phyloP scores from a whole-genome alignment of 2,113 vertebrate genomes.

The Callorhinus ursinus region DNA sequence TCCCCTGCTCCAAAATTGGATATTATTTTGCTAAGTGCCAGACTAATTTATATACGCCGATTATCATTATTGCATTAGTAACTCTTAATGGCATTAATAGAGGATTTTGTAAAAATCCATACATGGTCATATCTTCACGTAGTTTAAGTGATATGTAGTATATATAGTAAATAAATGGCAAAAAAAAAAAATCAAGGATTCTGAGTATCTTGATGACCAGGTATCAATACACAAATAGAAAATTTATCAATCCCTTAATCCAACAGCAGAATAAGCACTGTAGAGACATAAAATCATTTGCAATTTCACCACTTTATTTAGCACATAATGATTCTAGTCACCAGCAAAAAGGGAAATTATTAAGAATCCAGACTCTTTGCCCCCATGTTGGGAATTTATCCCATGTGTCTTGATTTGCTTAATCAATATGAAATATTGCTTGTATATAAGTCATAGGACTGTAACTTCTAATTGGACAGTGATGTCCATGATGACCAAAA shows the following conservation, averaged over 20 bases:
- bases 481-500: neutral
- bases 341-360: neutral
- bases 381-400: neutral
- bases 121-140: neutral
- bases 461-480: constrained; percentile 59
- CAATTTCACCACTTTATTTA: neutral
- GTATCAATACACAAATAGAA: neutral
- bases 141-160: neutral
- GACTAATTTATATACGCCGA: neutral
- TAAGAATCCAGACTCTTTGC: constrained; percentile 23
- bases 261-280: neutral
- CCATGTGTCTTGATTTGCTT: constrained; percentile 7
- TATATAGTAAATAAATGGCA: neutral
- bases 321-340: neutral
- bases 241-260: neutral
- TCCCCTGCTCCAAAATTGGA: neutral
- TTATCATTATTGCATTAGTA: neutral
- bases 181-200: neutral
- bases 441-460: constrained; percentile 54
- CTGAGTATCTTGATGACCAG: neutral
- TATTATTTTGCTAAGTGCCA: neutral
- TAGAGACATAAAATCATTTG: neutral
- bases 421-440: constrained; percentile 41
- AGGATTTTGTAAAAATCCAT: neutral
- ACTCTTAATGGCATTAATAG: neutral